Conservation (phyloP, 2,113 vertebrate genomes). For the Triplophysa rosa region DNA sequence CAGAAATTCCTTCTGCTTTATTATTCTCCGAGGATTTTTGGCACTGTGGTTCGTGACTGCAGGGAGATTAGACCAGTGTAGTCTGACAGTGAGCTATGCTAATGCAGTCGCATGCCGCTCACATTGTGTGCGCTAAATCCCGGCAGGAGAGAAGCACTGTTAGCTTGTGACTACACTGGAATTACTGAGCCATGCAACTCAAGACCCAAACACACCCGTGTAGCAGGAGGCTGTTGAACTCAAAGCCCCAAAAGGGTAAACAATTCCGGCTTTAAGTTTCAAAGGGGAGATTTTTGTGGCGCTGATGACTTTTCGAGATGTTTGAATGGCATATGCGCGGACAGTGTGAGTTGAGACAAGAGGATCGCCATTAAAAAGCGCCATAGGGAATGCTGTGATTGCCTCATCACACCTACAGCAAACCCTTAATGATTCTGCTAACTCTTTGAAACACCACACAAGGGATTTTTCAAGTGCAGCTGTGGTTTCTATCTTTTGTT, state of each 20-base stretch:
- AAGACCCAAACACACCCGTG: constrained; percentile 18
- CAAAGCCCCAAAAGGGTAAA: constrained; percentile 11
- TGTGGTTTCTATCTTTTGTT: neutral
- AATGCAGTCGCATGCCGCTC: constrained; percentile 74
- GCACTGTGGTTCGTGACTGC: constrained; percentile 60
- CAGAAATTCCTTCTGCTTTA: constrained; percentile 29
- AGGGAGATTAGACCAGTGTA: constrained; percentile 59
- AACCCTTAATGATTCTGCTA: constrained; percentile 6
- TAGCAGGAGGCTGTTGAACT: neutral
- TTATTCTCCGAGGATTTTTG: constrained; percentile 29
- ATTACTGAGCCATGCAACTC: constrained; percentile 49
- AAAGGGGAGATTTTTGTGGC: neutral
- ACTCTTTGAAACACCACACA: neutral
- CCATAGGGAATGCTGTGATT: neutral
- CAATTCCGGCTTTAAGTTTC: constrained; percentile 12
- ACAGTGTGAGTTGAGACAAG: constrained; percentile 15
- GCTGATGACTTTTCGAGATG: neutral
- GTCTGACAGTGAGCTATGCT: constrained; percentile 59
- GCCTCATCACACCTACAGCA: neutral
- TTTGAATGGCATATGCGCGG: neutral
- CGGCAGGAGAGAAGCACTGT: constrained; percentile 58
- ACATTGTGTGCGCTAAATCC: constrained; percentile 66
- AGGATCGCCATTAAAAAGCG: constrained; percentile 3
- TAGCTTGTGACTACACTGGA: constrained; percentile 64
- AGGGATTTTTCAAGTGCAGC: neutral